Percentiles rank a stretch among this genome's conserved stretches.
These are phyloP conservation scores for Scolopax mira DNA, from an alignment of 2,113 vertebrate genomes.

Conservation along the genomic window DNA sequence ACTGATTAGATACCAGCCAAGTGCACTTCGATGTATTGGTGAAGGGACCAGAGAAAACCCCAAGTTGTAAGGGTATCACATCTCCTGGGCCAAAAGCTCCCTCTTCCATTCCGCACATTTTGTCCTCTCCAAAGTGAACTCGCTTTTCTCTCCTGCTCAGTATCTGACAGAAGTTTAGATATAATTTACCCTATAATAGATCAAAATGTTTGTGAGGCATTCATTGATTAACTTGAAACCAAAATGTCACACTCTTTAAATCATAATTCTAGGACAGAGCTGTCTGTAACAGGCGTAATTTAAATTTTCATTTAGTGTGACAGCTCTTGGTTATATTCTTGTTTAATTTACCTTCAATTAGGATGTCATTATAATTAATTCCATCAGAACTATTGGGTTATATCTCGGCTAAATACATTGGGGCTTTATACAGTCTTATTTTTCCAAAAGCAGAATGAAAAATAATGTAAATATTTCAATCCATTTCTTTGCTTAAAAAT, in stretches of 20 bases:
- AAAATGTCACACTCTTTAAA: constrained; percentile 24
- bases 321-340: neutral
- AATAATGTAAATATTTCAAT: neutral
- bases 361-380: constrained; percentile 46
- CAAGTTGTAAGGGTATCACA: neutral
- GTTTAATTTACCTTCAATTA: constrained; percentile 62
- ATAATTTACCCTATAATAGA: neutral
- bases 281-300: constrained; percentile 30
- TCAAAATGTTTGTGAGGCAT: constrained; percentile 20
- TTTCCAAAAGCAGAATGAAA: neutral
- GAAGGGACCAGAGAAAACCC: neutral
- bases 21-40: neutral
- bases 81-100: neutral
- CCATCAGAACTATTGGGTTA: constrained; percentile 10
- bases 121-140: neutral
- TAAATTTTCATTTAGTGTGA: constrained; percentile 35
- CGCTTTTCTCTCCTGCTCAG: neutral
- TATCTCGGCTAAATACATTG: neutral
- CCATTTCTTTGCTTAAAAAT: neutral
- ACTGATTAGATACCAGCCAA: neutral
- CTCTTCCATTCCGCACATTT: neutral
- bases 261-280: neutral
- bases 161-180: neutral
- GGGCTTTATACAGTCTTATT: neutral
- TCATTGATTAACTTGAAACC: constrained; percentile 30